phyloP scores from a whole-genome alignment of 35 echinoderm and acorn worm species.

The Lytechinus variegatus region DNA sequence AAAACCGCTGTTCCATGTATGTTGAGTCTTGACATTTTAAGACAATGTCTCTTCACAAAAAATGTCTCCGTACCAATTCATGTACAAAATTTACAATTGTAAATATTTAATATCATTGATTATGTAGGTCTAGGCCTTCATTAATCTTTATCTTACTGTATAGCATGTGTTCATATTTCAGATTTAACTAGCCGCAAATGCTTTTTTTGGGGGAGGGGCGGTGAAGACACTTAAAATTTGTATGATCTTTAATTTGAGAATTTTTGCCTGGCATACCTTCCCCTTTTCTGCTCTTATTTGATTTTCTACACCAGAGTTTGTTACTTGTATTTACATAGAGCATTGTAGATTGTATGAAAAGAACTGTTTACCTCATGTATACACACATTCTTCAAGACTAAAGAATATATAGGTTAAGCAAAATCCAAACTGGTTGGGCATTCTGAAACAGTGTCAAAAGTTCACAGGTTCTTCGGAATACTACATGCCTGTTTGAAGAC shows the following conservation, averaged over 20 bases:
- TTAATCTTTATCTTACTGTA: no score
- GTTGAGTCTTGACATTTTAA: no score
- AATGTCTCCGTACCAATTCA: no score
- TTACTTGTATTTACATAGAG: conserved; percentile 12
- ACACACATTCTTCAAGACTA: not conserved
- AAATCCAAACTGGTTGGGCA: not conserved
- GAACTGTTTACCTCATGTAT: not conserved
- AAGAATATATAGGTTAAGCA: not conserved
- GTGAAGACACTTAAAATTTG: not conserved
- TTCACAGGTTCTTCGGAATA: not conserved
- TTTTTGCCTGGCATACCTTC: not conserved
- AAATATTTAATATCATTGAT: no score
- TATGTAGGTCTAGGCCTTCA: no score
- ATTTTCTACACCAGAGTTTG: conserved; percentile 12
- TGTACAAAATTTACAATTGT: no score
- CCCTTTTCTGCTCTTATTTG: not conserved
- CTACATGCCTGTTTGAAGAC: not conserved
- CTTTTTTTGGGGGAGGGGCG: no score
- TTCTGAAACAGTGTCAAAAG: not conserved
- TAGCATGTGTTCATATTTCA: no score
- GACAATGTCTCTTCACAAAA: no score
- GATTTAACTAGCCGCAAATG: no score
- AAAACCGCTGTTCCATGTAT: no score
- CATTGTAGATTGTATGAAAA: not conserved
- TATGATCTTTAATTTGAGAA: not conserved